phyloP scores from a whole-genome alignment of 2,797 vertebrate genomes.

The Glyptemys insculpta region DNA sequence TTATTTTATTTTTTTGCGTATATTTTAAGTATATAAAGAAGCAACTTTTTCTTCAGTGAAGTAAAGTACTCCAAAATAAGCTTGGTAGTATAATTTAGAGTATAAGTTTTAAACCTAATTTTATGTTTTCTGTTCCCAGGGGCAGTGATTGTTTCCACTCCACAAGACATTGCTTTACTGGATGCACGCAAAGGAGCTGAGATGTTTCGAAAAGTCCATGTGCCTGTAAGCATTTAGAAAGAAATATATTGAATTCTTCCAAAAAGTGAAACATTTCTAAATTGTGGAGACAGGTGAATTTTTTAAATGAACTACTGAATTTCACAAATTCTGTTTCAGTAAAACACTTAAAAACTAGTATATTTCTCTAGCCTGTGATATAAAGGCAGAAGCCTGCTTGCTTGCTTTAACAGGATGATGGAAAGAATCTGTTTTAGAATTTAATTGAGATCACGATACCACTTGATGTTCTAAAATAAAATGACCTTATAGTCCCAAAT shows the following conservation, averaged over 20 bases:
- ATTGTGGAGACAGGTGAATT: neutral
- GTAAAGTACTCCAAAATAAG: neutral
- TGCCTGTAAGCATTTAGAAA: constrained; percentile 86
- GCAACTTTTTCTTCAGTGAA: neutral
- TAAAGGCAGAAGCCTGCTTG: neutral
- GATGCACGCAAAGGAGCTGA: constrained; percentile 93
- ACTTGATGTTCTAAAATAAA: neutral
- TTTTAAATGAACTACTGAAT: neutral
- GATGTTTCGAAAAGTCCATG: constrained; percentile 96
- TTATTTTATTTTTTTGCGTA: neutral
- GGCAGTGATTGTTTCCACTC: constrained; percentile 95
- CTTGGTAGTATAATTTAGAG: neutral
- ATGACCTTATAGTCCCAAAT: neutral
- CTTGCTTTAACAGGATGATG: neutral
- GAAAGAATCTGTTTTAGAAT: neutral
- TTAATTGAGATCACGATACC: neutral
- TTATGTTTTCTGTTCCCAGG: constrained; percentile 80
- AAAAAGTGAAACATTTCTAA: neutral
- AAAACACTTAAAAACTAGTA: neutral
- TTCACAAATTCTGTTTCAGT: neutral
- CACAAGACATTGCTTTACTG: constrained; percentile 94
- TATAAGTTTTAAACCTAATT: neutral
- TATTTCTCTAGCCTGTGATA: neutral
- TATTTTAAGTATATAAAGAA: accelerated
- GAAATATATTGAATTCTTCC: neutral